These are phyloP conservation scores for Rhegmatorhina hoffmannsi DNA, from an alignment of 2,113 vertebrate species.

Conservation along the genomic window DNA sequence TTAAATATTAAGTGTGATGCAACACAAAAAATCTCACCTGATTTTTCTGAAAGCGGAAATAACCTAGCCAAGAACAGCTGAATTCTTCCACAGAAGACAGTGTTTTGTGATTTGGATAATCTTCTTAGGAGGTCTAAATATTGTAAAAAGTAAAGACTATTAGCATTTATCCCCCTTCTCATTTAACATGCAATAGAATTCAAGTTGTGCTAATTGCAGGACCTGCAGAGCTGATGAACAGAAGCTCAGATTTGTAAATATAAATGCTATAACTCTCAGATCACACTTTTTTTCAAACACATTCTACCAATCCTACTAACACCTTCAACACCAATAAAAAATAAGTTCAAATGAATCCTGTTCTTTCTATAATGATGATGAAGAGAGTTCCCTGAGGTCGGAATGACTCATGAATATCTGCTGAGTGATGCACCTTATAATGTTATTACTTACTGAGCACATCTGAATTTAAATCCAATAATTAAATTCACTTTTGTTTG, in stretches of 20 bases:
- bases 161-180: neutral
- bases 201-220: neutral
- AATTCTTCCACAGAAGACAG: conserved; percentile 97
- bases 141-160: neutral
- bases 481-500: neutral
- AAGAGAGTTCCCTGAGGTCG: neutral
- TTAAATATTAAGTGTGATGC: neutral
- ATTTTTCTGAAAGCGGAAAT: conserved; percentile 97
- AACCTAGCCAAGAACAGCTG: conserved; percentile 96
- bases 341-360: neutral
- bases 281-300: neutral
- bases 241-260: neutral
- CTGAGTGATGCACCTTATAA: neutral
- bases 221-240: neutral
- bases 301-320: neutral
- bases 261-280: neutral
- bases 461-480: neutral
- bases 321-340: neutral
- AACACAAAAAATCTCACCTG: conserved; percentile 79
- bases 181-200: neutral
- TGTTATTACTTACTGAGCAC: neutral
- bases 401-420: neutral
- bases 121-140: conserved; percentile 90
- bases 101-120: conserved; percentile 98
- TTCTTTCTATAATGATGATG: neutral